Percentiles rank a stretch among this genome's conserved stretches.
Conservation (phyloP, 2,113 vertebrate genomes). For the Chroicocephalus ridibundus region DNA sequence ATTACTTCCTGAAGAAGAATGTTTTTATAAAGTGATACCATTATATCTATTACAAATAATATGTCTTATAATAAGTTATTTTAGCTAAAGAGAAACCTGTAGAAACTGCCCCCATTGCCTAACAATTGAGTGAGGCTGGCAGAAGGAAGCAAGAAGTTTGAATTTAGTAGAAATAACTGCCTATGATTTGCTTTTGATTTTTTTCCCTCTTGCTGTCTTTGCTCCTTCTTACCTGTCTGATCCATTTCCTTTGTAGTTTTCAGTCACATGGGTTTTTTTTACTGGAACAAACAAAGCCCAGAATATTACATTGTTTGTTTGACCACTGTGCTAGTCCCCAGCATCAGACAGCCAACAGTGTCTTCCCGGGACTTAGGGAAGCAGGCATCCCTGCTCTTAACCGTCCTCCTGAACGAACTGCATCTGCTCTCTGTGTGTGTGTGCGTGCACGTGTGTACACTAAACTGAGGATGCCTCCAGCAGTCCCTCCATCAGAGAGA, state of each 20-base stretch:
- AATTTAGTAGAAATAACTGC: background rate
- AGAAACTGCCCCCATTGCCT: background rate
- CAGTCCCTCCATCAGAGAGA: background rate
- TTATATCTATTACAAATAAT: background rate
- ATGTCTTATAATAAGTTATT: background rate
- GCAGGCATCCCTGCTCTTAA: background rate
- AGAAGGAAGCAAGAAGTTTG: background rate
- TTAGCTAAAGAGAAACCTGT: background rate
- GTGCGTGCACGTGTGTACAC: background rate
- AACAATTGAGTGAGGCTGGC: background rate
- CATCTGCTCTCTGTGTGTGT: background rate
- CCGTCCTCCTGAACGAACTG: background rate
- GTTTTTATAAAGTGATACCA: background rate
- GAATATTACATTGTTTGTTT: background rate
- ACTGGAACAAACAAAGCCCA: background rate
- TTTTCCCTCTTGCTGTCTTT: background rate
- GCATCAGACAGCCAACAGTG: background rate
- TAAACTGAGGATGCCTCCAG: background rate
- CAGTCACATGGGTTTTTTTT: background rate
- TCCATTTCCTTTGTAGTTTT: background rate
- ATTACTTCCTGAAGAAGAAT: slow-evolving; percentile 4
- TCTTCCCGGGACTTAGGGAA: background rate
- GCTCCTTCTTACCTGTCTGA: background rate
- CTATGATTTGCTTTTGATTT: background rate
- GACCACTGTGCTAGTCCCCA: background rate